Conservation (phyloP, 2,888 invertebrate species). For the Drepana falcataria region DNA sequence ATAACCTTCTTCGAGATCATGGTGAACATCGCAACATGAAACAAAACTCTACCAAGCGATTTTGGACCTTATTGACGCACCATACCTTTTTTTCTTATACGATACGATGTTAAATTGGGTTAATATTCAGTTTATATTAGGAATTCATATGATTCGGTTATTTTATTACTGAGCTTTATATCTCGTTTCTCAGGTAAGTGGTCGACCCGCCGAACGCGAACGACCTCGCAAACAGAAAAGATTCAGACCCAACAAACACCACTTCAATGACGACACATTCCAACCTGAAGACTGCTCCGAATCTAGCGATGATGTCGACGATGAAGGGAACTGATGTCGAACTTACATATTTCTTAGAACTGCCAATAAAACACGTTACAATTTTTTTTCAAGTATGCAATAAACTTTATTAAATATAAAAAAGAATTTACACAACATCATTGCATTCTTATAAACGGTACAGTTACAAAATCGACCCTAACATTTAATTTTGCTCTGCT, state of each 20-base stretch:
- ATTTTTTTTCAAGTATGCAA: slow-evolving; percentile 21
- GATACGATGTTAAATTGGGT: no score
- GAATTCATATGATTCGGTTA: no score
- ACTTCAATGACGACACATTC: slow-evolving; percentile 60
- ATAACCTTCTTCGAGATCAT: no score
- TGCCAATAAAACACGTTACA: no score
- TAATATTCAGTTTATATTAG: no score
- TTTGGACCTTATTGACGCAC: no score
- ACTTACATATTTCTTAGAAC: no score
- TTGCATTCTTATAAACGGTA: slow-evolving; percentile 22
- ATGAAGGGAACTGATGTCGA: background rate
- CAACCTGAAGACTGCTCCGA: slow-evolving; percentile 56
- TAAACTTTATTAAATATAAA: slow-evolving; percentile 58
- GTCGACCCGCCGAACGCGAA: slow-evolving; percentile 10
- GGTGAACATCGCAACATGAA: no score
- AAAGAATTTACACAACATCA: slow-evolving; percentile 59
- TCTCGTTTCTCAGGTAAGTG: slow-evolving; percentile 24
- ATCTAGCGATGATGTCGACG: slow-evolving; percentile 37
- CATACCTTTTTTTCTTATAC: no score
- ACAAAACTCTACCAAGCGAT: no score
- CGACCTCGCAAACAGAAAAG: slow-evolving; percentile 23
- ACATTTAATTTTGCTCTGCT: slow-evolving; percentile 12
- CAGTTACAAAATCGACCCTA: slow-evolving; percentile 12
- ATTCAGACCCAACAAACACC: slow-evolving; percentile 22
- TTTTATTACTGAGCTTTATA: no score